phyloP scores from a whole-genome alignment of 2,888 invertebrate genomes.

The Sinotaia quadrata region DNA sequence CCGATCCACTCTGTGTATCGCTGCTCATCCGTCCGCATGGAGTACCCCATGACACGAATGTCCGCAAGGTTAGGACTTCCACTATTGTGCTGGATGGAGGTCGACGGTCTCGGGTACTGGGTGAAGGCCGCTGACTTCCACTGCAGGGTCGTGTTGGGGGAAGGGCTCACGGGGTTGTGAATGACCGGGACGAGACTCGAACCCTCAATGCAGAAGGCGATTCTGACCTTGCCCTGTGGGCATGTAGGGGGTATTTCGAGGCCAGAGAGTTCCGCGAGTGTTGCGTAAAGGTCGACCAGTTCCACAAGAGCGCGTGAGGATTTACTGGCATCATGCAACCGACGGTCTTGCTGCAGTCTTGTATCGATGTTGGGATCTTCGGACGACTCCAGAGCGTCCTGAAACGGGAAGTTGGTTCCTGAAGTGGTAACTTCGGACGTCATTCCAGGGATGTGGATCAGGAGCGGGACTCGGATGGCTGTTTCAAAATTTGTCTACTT shows the following conservation, averaged over 20 bases:
- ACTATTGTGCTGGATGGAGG: conserved; percentile 77
- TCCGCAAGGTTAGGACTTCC: conserved; percentile 84
- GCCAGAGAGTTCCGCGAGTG: conserved; percentile 82
- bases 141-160: neutral
- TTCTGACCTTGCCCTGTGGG: conserved; percentile 56
- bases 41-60: conserved; percentile 91
- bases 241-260: conserved; percentile 77
- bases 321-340: too few species aligned
- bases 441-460: conserved; percentile 81
- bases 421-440: conserved; percentile 38
- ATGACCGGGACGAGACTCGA: conserved; percentile 56
- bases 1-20: conserved; percentile 88
- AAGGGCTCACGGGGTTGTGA: conserved; percentile 15
- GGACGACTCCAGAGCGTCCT: conserved; percentile 13
- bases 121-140: conserved; percentile 79
- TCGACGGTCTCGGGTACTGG: conserved; percentile 87
- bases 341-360: too few species aligned
- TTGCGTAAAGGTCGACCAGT: conserved; percentile 88
- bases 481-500: conserved; percentile 93
- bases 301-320: too few species aligned
- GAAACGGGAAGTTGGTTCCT: conserved; percentile 7
- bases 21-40: conserved; percentile 80
- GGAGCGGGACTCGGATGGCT: conserved; percentile 84
- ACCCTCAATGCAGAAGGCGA: conserved; percentile 61
- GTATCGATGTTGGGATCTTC: too few species aligned